Evolutionary conservation across 2,797 vertebrate species (phyloP).

Genomic region (Labroides dimidiatus): DNA sequence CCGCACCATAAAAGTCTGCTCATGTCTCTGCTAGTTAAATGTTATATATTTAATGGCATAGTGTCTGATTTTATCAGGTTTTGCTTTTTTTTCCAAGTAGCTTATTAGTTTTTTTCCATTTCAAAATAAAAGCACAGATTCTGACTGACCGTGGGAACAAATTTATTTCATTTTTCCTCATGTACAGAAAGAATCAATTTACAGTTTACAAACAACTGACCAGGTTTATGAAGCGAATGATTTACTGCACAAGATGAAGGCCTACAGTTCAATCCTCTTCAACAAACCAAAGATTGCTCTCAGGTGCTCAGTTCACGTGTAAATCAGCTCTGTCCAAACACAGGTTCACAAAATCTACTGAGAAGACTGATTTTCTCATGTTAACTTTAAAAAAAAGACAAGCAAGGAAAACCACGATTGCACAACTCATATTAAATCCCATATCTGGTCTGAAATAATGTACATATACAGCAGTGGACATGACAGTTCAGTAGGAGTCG

Average conservation of each 20-base stretch:
- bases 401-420: slow-evolving; percentile 68
- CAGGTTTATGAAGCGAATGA: slow-evolving; percentile 62
- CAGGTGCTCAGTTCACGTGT: slow-evolving; percentile 1
- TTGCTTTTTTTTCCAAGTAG: neutral
- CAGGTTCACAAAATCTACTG: slow-evolving; percentile 56
- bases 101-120: neutral
- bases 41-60: no score
- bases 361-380: slow-evolving; percentile 35
- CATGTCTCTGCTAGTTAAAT: no score
- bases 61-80: no score
- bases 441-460: slow-evolving; percentile 42
- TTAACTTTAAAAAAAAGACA: slow-evolving; percentile 27
- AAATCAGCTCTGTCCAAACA: slow-evolving; percentile 44
- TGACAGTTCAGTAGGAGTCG: slow-evolving; percentile 46
- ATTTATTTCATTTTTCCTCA: slow-evolving; percentile 80
- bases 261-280: slow-evolving; percentile 47
- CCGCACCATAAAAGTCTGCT: no score
- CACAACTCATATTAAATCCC: slow-evolving; percentile 67
- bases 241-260: slow-evolving; percentile 65
- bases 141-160: slow-evolving; percentile 66
- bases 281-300: slow-evolving; percentile 17
- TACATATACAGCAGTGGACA: slow-evolving; percentile 74
- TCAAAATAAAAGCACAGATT: slow-evolving; percentile 25
- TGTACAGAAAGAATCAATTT: slow-evolving; percentile 81
- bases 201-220: slow-evolving; percentile 81